These are phyloP conservation scores for Mycteria americana DNA, from an alignment of 2,797 vertebrate species.

Conservation along the genomic window DNA sequence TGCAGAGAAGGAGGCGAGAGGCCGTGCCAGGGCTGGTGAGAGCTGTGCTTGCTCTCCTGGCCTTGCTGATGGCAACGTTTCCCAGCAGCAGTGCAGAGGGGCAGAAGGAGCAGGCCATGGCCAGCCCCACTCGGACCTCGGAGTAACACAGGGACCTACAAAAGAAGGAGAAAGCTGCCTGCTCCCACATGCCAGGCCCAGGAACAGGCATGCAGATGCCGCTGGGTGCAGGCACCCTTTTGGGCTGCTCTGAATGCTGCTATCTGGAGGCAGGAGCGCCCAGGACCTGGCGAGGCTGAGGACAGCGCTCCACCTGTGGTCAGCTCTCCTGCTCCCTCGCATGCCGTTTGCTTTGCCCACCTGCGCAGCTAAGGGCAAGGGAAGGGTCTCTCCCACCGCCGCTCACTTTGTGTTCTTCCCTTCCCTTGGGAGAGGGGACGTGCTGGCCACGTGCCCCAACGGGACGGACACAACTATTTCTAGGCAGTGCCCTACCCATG, in stretches of 20 bases:
- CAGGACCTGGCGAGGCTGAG: neutral
- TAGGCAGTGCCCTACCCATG: neutral
- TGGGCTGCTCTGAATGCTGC: neutral
- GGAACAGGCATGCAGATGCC: neutral
- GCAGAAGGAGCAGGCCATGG: neutral
- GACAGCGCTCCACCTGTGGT: neutral
- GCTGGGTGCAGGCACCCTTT: neutral
- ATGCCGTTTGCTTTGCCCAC: neutral
- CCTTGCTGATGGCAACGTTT: neutral
- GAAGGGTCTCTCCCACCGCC: neutral
- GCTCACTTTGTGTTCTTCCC: neutral
- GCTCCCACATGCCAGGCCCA: rapidly evolving
- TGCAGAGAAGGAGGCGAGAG: neutral
- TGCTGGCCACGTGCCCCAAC: neutral
- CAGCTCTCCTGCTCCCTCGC: neutral
- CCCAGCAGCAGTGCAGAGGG: neutral
- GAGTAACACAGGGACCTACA: rapidly evolving
- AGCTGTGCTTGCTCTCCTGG: neutral
- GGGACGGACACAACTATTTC: neutral
- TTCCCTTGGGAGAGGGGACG: neutral
- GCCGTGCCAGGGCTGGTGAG: neutral
- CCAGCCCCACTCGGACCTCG: rapidly evolving
- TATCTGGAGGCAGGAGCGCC: neutral
- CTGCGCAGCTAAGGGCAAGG: neutral
- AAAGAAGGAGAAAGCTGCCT: neutral